A percentile compares a stretch with the other conserved stretches of the same genome.
Evolutionary conservation across 2,888 invertebrate species (phyloP).

Genomic region (Trachelus troglodyta): DNA sequence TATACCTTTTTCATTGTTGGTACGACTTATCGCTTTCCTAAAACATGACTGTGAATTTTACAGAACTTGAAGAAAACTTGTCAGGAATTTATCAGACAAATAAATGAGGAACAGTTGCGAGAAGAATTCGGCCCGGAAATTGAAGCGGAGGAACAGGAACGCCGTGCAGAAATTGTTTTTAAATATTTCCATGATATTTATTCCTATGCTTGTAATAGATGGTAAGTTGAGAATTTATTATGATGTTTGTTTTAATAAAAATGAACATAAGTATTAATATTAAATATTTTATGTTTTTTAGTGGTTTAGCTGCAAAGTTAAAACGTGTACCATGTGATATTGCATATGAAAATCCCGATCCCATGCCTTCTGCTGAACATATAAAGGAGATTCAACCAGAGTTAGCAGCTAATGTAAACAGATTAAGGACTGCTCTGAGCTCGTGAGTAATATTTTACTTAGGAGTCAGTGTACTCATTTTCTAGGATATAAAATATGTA

Average conservation of each 20-base stretch:
- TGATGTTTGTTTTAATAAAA: not conserved
- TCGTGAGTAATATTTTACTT: conserved; percentile 36
- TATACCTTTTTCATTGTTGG: no score
- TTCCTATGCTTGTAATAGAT: conserved; percentile 49
- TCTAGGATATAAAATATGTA: not conserved
- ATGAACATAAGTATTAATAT: not conserved
- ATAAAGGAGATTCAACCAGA: conserved; percentile 44
- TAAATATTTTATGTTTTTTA: conserved; percentile 23
- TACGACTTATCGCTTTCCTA: no score
- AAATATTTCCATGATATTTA: conserved; percentile 53
- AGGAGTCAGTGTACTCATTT: not conserved
- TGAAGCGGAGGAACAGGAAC: conserved; percentile 34
- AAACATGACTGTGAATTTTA: not conserved
- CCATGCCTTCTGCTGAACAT: conserved; percentile 27
- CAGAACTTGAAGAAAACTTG: conserved; percentile 45
- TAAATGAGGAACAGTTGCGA: conserved; percentile 35
- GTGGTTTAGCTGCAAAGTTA: conserved; percentile 46
- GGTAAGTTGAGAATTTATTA: conserved; percentile 34
- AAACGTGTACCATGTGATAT: conserved; percentile 47
- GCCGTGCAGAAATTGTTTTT: conserved; percentile 47
- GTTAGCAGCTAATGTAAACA: conserved; percentile 46
- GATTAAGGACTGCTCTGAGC: conserved; percentile 42
- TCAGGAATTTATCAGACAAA: conserved; percentile 28
- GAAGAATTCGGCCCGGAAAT: conserved; percentile 37
- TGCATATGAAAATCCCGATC: conserved; percentile 36